A percentile compares a stretch with the other conserved stretches of the same genome.
phyloP scores from a whole-genome alignment of 35 echinoderm and acorn worm species.

The Heliocidaris tuberculata region DNA sequence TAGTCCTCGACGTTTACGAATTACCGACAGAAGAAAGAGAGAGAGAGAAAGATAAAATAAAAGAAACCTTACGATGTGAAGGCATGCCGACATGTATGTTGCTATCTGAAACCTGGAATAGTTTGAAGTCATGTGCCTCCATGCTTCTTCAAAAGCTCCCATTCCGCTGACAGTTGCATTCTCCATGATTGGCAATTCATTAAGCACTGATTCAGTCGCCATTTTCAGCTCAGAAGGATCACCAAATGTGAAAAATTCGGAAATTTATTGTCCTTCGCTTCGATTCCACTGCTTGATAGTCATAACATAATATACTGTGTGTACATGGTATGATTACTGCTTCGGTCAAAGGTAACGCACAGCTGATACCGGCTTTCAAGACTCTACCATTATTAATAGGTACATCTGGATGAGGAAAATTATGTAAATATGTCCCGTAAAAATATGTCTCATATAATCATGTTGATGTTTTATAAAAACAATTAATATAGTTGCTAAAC shows the following conservation, averaged over 20 bases:
- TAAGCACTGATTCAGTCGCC: not conserved
- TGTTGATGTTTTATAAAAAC: not conserved
- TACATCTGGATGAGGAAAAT: not conserved
- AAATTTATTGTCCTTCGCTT: not conserved
- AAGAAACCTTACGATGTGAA: constrained; percentile 56
- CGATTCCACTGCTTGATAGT: not conserved
- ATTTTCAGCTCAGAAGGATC: constrained; percentile 1
- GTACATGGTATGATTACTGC: not conserved
- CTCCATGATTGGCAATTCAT: constrained; percentile 6
- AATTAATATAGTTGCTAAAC: not conserved
- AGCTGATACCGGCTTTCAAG: not conserved
- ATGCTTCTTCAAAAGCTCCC: constrained; percentile 41
- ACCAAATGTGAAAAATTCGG: not conserved
- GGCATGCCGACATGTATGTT: constrained; percentile 38
- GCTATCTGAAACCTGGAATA: constrained; percentile 65
- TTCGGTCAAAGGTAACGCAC: not conserved
- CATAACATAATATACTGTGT: not conserved
- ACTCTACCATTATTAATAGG: not conserved
- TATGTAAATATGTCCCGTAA: not conserved
- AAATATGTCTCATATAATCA: not conserved
- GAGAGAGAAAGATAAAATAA: not conserved
- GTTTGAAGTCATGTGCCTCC: constrained; percentile 56
- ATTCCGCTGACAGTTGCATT: not conserved
- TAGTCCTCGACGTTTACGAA: not conserved
- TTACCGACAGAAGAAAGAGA: not conserved